phyloP scores from a whole-genome alignment of 2,888 invertebrate species.

The Heteromurus nitidus region DNA sequence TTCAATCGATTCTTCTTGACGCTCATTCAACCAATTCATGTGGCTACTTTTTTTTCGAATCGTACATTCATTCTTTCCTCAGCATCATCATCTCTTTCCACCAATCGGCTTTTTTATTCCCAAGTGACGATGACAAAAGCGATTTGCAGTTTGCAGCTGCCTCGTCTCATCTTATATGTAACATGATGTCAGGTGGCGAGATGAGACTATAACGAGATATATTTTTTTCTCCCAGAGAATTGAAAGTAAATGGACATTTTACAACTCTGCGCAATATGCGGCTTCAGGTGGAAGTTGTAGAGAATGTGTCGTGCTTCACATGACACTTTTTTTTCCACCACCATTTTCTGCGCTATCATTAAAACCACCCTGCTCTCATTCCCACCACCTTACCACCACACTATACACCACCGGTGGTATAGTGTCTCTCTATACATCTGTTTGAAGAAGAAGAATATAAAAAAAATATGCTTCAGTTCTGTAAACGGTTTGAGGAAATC shows the following conservation, averaged over 20 bases:
- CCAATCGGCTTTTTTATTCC: no score
- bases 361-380: constrained; percentile 58
- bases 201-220: background rate
- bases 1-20: no score
- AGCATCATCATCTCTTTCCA: no score
- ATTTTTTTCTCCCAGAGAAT: background rate
- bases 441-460: background rate
- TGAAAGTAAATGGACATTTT: no score
- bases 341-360: constrained; percentile 35
- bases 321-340: background rate
- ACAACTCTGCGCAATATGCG: no score
- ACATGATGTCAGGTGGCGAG: background rate
- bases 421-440: background rate
- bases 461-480: no score
- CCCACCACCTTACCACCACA: constrained; percentile 29
- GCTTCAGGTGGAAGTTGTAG: constrained; percentile 3
- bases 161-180: background rate
- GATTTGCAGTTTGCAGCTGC: no score
- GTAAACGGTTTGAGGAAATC: constrained; percentile 53
- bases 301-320: background rate
- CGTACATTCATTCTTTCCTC: no score
- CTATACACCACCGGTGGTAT: background rate
- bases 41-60: no score
- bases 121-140: no score
- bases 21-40: no score